phyloP scores from a whole-genome alignment of 1,140 invertebrate genomes.

The Drosophila bifasciata region DNA sequence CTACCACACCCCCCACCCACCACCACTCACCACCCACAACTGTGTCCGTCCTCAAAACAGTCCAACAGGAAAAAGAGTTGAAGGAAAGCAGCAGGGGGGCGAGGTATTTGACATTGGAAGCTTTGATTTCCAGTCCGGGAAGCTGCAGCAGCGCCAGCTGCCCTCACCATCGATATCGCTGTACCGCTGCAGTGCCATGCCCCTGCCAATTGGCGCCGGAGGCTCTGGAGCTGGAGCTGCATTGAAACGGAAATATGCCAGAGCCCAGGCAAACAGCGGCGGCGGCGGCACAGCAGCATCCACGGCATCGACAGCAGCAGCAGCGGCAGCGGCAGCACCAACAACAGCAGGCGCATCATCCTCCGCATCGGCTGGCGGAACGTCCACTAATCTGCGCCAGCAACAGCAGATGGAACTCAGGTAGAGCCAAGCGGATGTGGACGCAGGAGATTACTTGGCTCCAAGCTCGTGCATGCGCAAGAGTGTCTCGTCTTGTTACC shows the following conservation, averaged over 20 bases:
- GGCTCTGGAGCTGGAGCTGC: slow-evolving; percentile 47
- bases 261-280: slow-evolving; percentile 40
- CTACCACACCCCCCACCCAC: slow-evolving; percentile 36
- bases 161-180: slow-evolving; percentile 77
- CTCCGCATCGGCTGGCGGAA: slow-evolving; percentile 13
- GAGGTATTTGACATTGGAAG: slow-evolving; percentile 90
- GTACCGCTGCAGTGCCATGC: slow-evolving; percentile 72
- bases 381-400: slow-evolving; percentile 48
- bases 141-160: slow-evolving; percentile 85
- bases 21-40: slow-evolving; percentile 35
- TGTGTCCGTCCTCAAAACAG: slow-evolving; percentile 52
- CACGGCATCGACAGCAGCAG: slow-evolving; percentile 38
- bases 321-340: slow-evolving; percentile 5
- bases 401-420: slow-evolving; percentile 81
- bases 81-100: slow-evolving; percentile 92
- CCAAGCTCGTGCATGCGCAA: slow-evolving; percentile 34
- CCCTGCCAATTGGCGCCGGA: slow-evolving; percentile 25
- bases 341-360: slow-evolving; percentile 24
- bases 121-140: slow-evolving; percentile 93
- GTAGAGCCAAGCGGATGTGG: slow-evolving; percentile 71
- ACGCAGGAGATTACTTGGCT: slow-evolving; percentile 52
- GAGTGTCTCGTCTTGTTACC: slow-evolving; percentile 57
- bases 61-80: slow-evolving; percentile 89
- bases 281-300: slow-evolving; percentile 16
- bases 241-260: slow-evolving; percentile 73